These are phyloP conservation scores for Spatulosminthurus flaviceps DNA, from an alignment of 2,888 invertebrate species.

Conservation along the genomic window DNA sequence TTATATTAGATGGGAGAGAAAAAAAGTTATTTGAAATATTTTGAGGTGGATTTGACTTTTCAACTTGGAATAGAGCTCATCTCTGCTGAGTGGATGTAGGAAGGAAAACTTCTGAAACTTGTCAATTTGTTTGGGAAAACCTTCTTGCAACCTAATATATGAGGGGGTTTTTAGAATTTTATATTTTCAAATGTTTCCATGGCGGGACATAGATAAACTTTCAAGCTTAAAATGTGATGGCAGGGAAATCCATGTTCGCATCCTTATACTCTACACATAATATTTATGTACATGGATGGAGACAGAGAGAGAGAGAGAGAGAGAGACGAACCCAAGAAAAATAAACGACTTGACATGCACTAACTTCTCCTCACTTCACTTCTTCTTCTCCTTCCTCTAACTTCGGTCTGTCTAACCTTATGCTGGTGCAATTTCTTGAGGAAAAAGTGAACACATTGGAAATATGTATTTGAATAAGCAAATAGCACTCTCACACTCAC, in stretches of 20 bases:
- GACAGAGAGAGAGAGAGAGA: constrained; percentile 31
- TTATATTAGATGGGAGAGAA: too few relatives aligned
- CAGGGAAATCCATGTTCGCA: neutral
- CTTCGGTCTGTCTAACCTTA: constrained; percentile 9
- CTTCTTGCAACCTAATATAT: constrained; percentile 32
- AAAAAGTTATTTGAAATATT: too few relatives aligned
- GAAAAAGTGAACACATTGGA: neutral
- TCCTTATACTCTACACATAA: neutral
- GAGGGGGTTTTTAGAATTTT: constrained; percentile 18
- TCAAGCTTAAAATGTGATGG: constrained; percentile 22
- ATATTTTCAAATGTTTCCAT: constrained; percentile 24
- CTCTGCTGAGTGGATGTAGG: neutral
- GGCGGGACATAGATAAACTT: constrained; percentile 29
- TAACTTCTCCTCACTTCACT: constrained; percentile 32
- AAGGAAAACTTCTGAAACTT: constrained; percentile 31
- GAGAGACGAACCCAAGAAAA: constrained; percentile 39
- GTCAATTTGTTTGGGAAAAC: constrained; percentile 30
- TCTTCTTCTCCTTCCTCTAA: too few relatives aligned
- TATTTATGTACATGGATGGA: neutral
- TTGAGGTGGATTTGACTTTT: too few relatives aligned
- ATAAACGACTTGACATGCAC: constrained; percentile 47
- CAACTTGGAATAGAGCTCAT: too few relatives aligned
- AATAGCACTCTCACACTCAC: neutral
- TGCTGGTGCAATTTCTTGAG: constrained; percentile 1
- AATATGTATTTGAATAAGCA: neutral